These are phyloP conservation scores for Abrostola tripartita DNA, from an alignment of 2,888 invertebrate species.

Conservation along the genomic window DNA sequence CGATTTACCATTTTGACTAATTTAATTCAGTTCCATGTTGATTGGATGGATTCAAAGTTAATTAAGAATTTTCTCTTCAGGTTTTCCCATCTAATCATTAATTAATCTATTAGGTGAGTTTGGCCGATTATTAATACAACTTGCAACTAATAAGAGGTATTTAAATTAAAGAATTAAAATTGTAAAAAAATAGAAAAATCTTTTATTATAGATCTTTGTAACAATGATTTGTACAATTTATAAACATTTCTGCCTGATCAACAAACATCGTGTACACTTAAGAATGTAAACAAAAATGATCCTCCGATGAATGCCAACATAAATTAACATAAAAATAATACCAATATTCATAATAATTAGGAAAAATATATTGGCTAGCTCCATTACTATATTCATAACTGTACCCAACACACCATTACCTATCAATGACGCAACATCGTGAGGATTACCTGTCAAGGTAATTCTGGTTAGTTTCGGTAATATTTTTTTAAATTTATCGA, in stretches of 20 bases:
- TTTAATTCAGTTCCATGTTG: too few species aligned
- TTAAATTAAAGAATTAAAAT: too few species aligned
- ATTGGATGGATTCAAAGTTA: too few species aligned
- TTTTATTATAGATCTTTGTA: not conserved
- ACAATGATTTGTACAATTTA: conserved; percentile 1
- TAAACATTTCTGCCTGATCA: not conserved
- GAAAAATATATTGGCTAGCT: not conserved
- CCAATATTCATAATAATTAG: conserved; percentile 6
- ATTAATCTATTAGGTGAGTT: too few species aligned
- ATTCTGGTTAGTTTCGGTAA: conserved; percentile 17
- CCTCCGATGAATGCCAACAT: not conserved
- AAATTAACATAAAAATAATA: not conserved
- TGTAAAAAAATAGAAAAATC: not conserved
- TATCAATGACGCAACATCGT: not conserved
- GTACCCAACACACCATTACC: not conserved
- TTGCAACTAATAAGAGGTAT: too few species aligned
- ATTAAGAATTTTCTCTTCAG: too few species aligned
- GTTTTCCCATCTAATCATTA: too few species aligned
- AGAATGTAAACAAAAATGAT: not conserved
- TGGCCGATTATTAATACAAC: too few species aligned
- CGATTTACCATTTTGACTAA: too few species aligned
- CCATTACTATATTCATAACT: not conserved
- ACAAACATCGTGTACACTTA: not conserved
- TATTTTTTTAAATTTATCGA: conserved; percentile 3
- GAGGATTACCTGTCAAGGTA: not conserved